Evolutionary conservation across 2,797 vertebrate species (phyloP).

Genomic region (Mormyrus hasselquistii): DNA sequence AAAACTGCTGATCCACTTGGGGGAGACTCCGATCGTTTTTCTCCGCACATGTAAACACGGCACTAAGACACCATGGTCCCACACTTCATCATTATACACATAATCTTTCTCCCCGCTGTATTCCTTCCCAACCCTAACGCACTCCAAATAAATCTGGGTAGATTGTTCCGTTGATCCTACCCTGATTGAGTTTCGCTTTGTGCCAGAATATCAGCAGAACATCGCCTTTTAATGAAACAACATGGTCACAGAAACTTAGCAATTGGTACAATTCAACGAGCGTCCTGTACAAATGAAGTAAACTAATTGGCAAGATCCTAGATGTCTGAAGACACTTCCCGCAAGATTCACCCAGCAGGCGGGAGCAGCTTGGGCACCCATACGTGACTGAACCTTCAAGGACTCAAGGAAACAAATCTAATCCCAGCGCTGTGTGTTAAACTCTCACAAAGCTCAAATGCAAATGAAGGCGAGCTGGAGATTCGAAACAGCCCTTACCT

Average conservation of each 20-base stretch:
- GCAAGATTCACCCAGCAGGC: not conserved
- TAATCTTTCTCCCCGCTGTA: not conserved
- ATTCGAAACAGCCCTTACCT: not conserved
- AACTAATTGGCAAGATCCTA: not conserved
- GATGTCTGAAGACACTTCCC: not conserved
- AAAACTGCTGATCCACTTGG: conserved; percentile 27
- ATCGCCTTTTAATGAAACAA: conserved; percentile 26
- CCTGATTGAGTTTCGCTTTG: conserved; percentile 24
- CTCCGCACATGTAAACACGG: not conserved
- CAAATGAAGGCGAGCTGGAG: not conserved
- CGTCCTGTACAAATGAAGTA: conserved; percentile 19
- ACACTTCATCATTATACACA: not conserved
- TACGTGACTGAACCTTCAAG: not conserved
- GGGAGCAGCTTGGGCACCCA: not conserved
- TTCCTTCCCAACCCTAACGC: not conserved
- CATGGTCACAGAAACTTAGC: conserved; percentile 13
- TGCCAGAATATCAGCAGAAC: conserved; percentile 21
- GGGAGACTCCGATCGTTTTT: conserved; percentile 30
- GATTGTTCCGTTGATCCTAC: conserved; percentile 26
- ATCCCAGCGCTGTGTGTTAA: not conserved
- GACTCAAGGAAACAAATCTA: not conserved
- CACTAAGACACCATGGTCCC: not conserved
- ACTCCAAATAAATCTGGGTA: conserved; percentile 28
- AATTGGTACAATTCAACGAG: conserved; percentile 22
- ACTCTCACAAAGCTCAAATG: not conserved